These are phyloP conservation scores for Cromileptes altivelis DNA, from an alignment of 2,113 vertebrate species.

Conservation along the genomic window DNA sequence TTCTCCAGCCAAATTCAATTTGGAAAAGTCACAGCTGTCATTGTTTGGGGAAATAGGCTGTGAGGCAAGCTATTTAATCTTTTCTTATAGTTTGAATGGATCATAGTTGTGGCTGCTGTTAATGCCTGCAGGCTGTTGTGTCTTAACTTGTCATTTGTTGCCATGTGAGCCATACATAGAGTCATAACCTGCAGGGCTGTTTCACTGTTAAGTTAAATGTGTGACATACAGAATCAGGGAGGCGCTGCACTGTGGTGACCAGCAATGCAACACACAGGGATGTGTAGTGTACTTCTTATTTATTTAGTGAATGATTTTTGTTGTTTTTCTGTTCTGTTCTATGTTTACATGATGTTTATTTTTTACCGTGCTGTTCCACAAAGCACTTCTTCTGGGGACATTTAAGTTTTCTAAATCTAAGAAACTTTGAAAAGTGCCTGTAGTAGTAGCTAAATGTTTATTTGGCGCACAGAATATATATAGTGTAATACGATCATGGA, in stretches of 20 bases:
- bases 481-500: background rate
- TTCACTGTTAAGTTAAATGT: constrained; percentile 15
- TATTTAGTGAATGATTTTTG: too few relatives aligned
- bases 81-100: constrained; percentile 27
- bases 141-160: constrained; percentile 62
- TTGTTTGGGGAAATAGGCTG: constrained; percentile 30
- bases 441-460: background rate
- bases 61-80: constrained; percentile 8
- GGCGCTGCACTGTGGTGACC: too few relatives aligned
- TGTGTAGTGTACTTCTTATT: too few relatives aligned
- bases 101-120: constrained; percentile 41
- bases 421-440: background rate
- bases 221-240: background rate
- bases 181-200: constrained; percentile 6
- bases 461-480: background rate
- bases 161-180: constrained; percentile 45
- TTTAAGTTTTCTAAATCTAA: too few relatives aligned
- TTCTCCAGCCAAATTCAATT: background rate
- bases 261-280: too few relatives aligned
- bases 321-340: too few relatives aligned
- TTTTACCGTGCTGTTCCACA: too few relatives aligned
- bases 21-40: constrained; percentile 24
- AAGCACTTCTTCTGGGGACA: too few relatives aligned
- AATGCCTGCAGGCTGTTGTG: constrained; percentile 44
- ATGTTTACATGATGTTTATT: too few relatives aligned